Evolutionary conservation across 1,140 invertebrate species (phyloP).

Genomic region (Neodiprion lecontei): DNA sequence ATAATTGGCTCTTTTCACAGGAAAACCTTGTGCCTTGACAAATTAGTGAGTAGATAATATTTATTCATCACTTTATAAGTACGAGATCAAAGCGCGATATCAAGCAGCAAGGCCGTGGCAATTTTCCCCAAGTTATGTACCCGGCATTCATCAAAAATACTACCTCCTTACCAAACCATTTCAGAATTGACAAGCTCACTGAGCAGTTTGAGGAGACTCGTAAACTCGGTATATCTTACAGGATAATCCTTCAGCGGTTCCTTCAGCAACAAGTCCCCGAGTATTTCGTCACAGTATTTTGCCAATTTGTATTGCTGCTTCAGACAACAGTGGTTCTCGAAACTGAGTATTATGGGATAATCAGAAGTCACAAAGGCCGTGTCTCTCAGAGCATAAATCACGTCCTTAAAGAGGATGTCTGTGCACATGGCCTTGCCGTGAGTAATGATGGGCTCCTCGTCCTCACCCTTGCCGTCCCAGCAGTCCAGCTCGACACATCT

Average conservation of each 20-base stretch:
- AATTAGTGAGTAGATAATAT: neutral
- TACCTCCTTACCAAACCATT: neutral
- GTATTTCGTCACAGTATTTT: conserved; percentile 98
- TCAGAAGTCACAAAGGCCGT: conserved; percentile 99
- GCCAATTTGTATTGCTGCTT: conserved; percentile 97
- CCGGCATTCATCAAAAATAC: too few species aligned
- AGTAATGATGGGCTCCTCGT: conserved; percentile 98
- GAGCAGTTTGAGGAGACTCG: neutral
- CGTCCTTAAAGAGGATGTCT: conserved; percentile 98
- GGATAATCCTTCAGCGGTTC: conserved; percentile 88
- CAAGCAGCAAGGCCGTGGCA: neutral
- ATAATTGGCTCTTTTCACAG: neutral
- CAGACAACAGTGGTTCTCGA: conserved; percentile 99
- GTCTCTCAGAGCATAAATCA: conserved; percentile 95
- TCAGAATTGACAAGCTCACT: too few species aligned
- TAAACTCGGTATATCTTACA: conserved; percentile 62
- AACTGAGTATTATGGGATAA: conserved; percentile 96
- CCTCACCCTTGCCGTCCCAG: conserved; percentile 97
- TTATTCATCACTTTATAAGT: neutral
- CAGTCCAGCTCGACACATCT: conserved; percentile 98
- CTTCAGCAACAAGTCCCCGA: conserved; percentile 89
- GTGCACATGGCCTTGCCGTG: conserved; percentile 99
- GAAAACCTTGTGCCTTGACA: neutral
- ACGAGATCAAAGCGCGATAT: neutral
- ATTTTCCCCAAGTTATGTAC: too few species aligned